A percentile compares a stretch with the other conserved stretches of the same genome.
Conservation (phyloP, 1,140 invertebrate species). For the Uloborus diversus region DNA sequence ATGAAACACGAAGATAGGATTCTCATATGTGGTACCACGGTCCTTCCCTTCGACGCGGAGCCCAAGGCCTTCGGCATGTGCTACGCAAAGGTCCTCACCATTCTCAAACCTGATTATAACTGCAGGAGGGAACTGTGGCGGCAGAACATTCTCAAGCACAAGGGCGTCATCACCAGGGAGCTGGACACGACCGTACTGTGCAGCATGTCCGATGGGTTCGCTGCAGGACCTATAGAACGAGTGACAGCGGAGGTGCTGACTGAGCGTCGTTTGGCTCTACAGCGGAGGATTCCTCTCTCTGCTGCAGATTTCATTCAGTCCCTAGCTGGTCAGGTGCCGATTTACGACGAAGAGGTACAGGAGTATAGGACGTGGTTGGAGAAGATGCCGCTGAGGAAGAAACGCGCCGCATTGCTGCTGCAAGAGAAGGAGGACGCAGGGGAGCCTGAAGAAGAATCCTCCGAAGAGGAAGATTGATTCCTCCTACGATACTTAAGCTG, state of each 20-base stretch:
- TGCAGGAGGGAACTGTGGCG: conserved; percentile 77
- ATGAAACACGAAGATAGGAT: conserved; percentile 78
- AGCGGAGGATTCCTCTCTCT: background rate
- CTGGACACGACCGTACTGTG: conserved; percentile 76
- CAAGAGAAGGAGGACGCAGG: conserved; percentile 13
- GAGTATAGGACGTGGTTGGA: conserved; percentile 6
- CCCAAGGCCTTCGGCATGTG: conserved; percentile 83
- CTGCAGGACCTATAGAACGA: conserved; percentile 76
- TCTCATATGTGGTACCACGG: conserved; percentile 82
- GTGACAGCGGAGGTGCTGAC: conserved; percentile 65
- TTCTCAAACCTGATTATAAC: conserved; percentile 89
- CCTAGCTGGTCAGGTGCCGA: conserved; percentile 18
- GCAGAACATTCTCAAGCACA: conserved; percentile 59
- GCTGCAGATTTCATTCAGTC: background rate
- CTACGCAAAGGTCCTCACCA: conserved; percentile 87
- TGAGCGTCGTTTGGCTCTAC: background rate
- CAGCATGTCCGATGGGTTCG: conserved; percentile 90
- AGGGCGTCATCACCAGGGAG: conserved; percentile 72
- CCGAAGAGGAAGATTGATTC: conserved; percentile 13
- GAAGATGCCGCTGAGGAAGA: background rate
- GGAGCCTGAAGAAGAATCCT: background rate
- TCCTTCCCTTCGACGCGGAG: conserved; percentile 82
- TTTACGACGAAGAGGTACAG: conserved; percentile 31
- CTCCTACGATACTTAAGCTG: background rate
- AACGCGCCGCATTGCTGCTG: background rate